These are phyloP conservation scores for Delichon dasypus DNA, from an alignment of 2,797 vertebrate species.

Conservation along the genomic window DNA sequence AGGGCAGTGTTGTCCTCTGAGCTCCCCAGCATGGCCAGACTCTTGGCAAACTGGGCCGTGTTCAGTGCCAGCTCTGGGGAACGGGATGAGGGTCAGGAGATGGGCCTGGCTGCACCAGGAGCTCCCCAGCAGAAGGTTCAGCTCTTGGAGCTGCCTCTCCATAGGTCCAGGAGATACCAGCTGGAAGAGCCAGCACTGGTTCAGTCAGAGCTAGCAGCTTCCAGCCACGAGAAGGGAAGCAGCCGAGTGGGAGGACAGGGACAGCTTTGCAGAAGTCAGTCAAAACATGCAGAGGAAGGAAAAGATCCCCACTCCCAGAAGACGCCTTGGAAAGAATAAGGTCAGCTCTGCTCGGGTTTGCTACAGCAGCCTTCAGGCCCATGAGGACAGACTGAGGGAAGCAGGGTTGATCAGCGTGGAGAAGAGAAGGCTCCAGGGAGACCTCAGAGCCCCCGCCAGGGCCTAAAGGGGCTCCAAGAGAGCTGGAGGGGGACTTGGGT, in stretches of 20 bases:
- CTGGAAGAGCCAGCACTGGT: background rate
- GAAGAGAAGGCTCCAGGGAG: background rate
- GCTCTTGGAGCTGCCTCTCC: background rate
- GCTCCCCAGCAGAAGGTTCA: background rate
- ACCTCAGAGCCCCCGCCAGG: accelerated
- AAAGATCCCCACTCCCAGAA: background rate
- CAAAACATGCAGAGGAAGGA: background rate
- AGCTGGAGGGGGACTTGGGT: background rate
- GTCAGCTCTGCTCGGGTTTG: background rate
- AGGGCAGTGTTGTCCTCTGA: constrained; percentile 97
- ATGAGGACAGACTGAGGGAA: background rate
- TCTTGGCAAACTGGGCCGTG: constrained; percentile 95
- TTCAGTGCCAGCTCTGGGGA: constrained; percentile 83
- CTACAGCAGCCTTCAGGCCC: background rate
- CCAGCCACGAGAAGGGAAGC: background rate
- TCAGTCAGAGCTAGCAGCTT: background rate
- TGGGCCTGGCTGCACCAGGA: too few species aligned
- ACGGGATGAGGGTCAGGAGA: background rate
- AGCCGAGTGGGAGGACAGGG: background rate
- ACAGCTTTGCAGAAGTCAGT: background rate
- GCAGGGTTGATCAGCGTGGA: background rate
- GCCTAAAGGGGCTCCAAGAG: background rate
- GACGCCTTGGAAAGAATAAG: background rate
- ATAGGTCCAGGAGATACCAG: background rate
- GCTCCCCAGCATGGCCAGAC: constrained; percentile 95